Evolutionary conservation across 2,888 invertebrate genomes (phyloP), one percentile per base, ranked within the genome.

Genomic region (Machimus atricapillus): DNA sequence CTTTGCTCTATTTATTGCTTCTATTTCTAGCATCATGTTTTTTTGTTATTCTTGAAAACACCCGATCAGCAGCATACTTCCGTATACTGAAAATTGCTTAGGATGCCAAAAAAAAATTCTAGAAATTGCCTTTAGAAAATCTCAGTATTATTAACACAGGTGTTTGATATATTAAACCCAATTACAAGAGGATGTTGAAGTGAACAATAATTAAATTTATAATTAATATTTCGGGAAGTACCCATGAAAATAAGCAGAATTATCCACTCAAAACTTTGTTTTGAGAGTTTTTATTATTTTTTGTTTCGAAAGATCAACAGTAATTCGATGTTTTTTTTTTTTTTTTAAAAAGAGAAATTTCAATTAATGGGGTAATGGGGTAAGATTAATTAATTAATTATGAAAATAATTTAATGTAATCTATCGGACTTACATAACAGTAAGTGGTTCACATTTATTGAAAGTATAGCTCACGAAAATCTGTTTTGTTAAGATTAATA

Each of bases 41-140:
- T 34, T 8, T 66, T 66, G 27, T 66, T 66, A 8, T 27, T 66
- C 66, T 66, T 23, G 12, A 27, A 66, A 8, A 27, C 14, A 66
- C 27, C 66, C 66, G 27, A 23, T 12, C 3, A 78, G 40, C 1
- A 78, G 19, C n/a, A 78, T n/a, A 78, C 12, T 78, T 78, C 78
- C 78, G 46, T 78, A 78, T 78, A 40, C 37, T 78, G 27, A 78
- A 78, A 43, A 40, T 78, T 37, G 9, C 2, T 37, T 76, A 31
- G 9, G 37, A 37, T 78, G 78, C 78, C 78, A 78, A 78, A 76
- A 78, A 76, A 78, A 78, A 46, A 78, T 78, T 78, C 46, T 78
- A 19, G 78, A n/a, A 19, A 6, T 19, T 77, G 52, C 1, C 66
- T 66, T 66, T 66, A 66, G 12, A 23, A 23, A 9, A 27, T 9